Evolutionary conservation across 2,888 invertebrate genomes (phyloP).

Genomic region (Cryptus viduatorius): DNA sequence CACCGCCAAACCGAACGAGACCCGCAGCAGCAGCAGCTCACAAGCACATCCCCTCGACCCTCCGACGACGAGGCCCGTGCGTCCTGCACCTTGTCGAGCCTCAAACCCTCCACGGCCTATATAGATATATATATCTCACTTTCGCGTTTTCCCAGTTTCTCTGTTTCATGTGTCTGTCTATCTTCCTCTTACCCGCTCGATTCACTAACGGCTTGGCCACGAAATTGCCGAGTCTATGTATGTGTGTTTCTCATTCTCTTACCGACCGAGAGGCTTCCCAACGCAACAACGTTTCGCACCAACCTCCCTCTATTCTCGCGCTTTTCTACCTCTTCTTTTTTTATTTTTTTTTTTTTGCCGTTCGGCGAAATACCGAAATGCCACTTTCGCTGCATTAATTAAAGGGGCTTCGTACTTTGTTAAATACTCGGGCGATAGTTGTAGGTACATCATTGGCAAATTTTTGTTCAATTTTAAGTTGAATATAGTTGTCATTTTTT

Average conservation of each 20-base stretch:
- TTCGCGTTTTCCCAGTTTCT: constrained; percentile 11
- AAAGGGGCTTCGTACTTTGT: constrained; percentile 51
- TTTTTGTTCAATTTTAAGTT: not conserved
- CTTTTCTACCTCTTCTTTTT: not conserved
- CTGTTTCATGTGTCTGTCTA: constrained; percentile 17
- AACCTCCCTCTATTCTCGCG: not conserved
- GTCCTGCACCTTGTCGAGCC: constrained; percentile 68
- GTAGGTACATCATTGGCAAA: not conserved
- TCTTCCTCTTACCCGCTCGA: constrained; percentile 31
- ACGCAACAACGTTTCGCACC: constrained; percentile 3
- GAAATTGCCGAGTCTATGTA: constrained; percentile 27
- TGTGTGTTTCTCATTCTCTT: constrained; percentile 13
- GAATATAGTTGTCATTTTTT: not conserved
- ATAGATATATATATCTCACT: not conserved
- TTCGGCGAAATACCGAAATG: constrained; percentile 65
- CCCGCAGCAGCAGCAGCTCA: constrained; percentile 58
- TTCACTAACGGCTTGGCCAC: constrained; percentile 37
- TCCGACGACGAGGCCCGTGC: constrained; percentile 48
- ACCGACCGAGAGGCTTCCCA: not conserved
- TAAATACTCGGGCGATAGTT: not conserved
- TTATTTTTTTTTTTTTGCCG: constrained; percentile 8
- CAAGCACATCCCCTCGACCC: constrained; percentile 47
- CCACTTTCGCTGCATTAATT: constrained; percentile 72
- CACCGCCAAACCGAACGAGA: constrained; percentile 66
- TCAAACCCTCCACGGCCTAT: constrained; percentile 43